Evolutionary conservation across 2,888 invertebrate genomes (phyloP), one percentile per base, ranked within the genome.

Genomic region (Pyrocoelia pectoralis): DNA sequence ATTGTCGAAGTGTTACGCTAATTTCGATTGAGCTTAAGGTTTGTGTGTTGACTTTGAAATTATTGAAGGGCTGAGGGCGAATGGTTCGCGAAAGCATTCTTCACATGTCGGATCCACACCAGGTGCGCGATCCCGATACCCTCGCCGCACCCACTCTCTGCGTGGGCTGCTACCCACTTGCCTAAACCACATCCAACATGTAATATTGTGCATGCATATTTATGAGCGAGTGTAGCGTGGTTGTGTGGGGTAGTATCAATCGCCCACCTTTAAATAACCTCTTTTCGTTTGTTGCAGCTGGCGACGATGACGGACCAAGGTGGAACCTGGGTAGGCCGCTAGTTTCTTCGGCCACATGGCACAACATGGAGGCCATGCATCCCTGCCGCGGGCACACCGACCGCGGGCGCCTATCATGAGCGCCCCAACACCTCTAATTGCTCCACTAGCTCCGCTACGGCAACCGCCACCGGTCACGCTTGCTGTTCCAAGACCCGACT

Each of bases 401-500:
- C 88, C 86, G 82, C 84, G 80, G 79, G 79, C 80, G 77, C 79
- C 81, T 77, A 81, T 81, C 79, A 83, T 84, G 83, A 83, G 80
- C 79, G 80, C 77, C 76, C 77, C 81, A 74, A 82, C 83, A 79
- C 84, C 85, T 72, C 81, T 85, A 77, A 86, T 85, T 77, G 84
- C 85, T 70, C 84, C 83, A 17, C 76, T 83, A 68, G 79, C 81
- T 57, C 83, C 83, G 48, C 76, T 86, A 81, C 84, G 80, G 77
- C 71, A 80, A 74, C 70, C 76, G 72, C 68, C 80, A 77, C 73
- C 72, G 68, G 88, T 88, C 65, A 84, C 86, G 65, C 82, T 88
- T 65, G 81, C 84, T 61, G 84, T 84, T 82, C 95, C 95, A 74
- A 87, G 95, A 80, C 94, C 95, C 74, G 92, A 93, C 82, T 88